Evolutionary conservation across 2,888 invertebrate species (phyloP).

Genomic region (Stenodera caucasica): DNA sequence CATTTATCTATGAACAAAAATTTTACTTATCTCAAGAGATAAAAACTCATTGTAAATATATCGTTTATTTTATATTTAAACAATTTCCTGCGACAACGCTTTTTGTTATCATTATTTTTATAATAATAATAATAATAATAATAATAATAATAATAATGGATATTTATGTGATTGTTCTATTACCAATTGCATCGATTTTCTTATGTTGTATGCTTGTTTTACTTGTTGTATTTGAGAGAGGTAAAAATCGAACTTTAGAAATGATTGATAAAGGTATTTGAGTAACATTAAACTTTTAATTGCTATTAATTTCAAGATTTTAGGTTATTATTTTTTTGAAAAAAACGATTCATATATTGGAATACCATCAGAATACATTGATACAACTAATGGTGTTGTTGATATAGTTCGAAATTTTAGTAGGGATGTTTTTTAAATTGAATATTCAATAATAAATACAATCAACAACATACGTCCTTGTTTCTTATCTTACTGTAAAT

Average conservation of each 20-base stretch:
- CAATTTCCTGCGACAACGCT: too few species aligned
- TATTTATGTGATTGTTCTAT: constrained; percentile 20
- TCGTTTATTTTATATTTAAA: not conserved
- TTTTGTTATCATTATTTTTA: too few species aligned
- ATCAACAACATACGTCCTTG: too few species aligned
- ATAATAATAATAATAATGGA: constrained; percentile 16
- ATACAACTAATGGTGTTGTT: constrained; percentile 17
- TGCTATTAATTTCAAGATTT: not conserved
- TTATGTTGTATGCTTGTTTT: constrained; percentile 22
- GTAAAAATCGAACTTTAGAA: constrained; percentile 18
- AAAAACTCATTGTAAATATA: constrained; percentile 1
- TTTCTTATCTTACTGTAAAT: too few species aligned
- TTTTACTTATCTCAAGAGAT: constrained; percentile 1
- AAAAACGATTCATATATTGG: constrained; percentile 21
- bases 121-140: too few species aligned
- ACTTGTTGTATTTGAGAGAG: constrained; percentile 19
- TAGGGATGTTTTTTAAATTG: not conserved
- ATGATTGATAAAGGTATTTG: constrained; percentile 24
- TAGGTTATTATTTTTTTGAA: constrained; percentile 25
- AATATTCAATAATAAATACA: too few species aligned
- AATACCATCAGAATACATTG: constrained; percentile 23
- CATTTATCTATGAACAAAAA: not conserved
- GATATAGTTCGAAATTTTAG: constrained; percentile 1
- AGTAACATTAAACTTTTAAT: not conserved
- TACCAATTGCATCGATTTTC: constrained; percentile 24